Base-by-base conservation (phyloP, 2,888 invertebrate genomes). In the Ferrisia virgata region DNA sequence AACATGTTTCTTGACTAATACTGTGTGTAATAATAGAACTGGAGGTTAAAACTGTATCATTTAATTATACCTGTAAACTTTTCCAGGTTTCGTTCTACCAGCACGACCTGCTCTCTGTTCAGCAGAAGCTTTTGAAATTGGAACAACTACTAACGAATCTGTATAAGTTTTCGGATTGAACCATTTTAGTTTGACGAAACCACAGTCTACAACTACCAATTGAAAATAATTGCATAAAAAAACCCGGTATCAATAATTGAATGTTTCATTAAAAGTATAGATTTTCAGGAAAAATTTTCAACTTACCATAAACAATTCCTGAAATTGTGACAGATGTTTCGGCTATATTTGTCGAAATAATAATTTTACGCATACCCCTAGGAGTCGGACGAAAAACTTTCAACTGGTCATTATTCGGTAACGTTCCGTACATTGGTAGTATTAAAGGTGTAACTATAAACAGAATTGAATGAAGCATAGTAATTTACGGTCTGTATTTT, bases 241-340 rank as follows among this genome's bases (percentile, higher is more conserved):
- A 18, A 64, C 22, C 31, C 25, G 6, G 8, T 39, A 40, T 1
- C 6, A 80, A 31, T n/a, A 80, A 58, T 25, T 15, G 72, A 82
- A 76, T 76, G 28, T 8, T 31, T 13, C 53, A 31, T 40, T 9
- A 28, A 18, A 36, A 31, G 33, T n/a, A 22, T 36, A 1, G 28
- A 80, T 95, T 88, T 28, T 69, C 0, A 64, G 11, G 5, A 39
- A 6, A 25, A 64, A 28, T 28, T 28, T 13, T 85, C 85, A 33
- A 85, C 80, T 89, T 89, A 96, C 96, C 95, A 89, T 96, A 97
- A 39, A 93, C 93, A 86, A 99, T 93, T 31, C 97, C 97, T 3
- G 95, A 93, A 87, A 99, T 97, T 0, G 99, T 99, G 22, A 99
- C 93, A 0, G 98, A 97, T 0, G 99, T 96, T 89, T 99, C 99